Evolutionary conservation across 2,113 vertebrate genomes (phyloP), one percentile per base, ranked within the genome.

Genomic region (Sula dactylatra): DNA sequence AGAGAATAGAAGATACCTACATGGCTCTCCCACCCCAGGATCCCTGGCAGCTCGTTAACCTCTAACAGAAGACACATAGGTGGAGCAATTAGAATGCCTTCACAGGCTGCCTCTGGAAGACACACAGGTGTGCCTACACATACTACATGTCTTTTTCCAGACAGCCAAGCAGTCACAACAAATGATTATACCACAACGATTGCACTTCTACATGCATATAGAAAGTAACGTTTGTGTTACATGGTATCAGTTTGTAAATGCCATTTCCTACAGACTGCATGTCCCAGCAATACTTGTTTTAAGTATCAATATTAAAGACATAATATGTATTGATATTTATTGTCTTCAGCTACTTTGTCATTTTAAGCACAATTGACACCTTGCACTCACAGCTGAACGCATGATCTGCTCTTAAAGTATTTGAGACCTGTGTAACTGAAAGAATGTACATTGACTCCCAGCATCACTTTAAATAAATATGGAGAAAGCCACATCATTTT

Each of bases 151-250:
- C 8, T 34, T 42, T 24, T 17, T 20, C 31, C 19, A 65, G 59
- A 44, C 0, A 90, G n/a, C 7, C 24, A 73, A 73, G 40, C 0
- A 56, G n/a, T 38, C 21, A 26, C 11, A 88, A 38, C 17, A 58
- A 29, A 13, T 2, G 3, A 67, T 50, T 38, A 70, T 1, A 61
- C 16, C 27, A 42, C 47, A 44, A 26, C 0, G 1, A 29, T 38
- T 59, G 19, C 20, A 55, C 40, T 74, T 78, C 59, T 7, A 17
- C 9, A 24, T 2, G 6, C 11, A 22, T 31, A 91, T 0, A 0
- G 1, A 81, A 73, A 64, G 11, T 27, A 61, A 66, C 1, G 1
- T 21, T 26, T 16, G 24, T 52, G 27, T 17, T 45, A 20, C 22
- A 7, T 12, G 1, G 7, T 13, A 64, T 9, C 20, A 38, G n/a